Evolutionary conservation across 2,797 vertebrate genomes (phyloP), one percentile per base, ranked within the genome.

Genomic region (Gadopsis bispinosus): DNA sequence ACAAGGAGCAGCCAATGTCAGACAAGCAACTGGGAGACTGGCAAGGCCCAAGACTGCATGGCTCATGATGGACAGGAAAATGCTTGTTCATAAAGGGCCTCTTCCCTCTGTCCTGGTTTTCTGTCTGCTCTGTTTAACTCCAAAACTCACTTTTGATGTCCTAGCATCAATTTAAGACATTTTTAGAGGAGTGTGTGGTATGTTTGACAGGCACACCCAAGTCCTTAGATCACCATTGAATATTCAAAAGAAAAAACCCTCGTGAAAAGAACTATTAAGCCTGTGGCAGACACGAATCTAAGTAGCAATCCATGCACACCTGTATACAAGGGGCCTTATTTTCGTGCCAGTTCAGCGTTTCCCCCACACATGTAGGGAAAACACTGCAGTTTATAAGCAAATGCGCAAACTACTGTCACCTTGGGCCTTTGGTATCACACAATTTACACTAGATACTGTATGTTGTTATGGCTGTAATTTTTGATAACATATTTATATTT

Each of bases 21-120:
- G 26, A 22, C n/a, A 39, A 55, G 22, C 55, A 64, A 73, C 33
- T 26, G 22, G 12, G 19, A 53, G 45, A 22, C 1, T 51, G 29
- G 54, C 39, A 69, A 37, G 11, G 11, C 20, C 17, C 12, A 14
- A 61, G 17, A 60, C 8, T 7, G 17, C 16, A 66, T 11, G 5
- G 43, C 54, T 72, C 29, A 33, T 41, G 70, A 71, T n/a, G 51
- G 59, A 80, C 45, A 63, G 43, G 61, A 63, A 66, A 51, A 69
- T 56, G 37, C 29, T 74, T 7, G 45, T 41, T 48, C 17, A 0
- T 55, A 75, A 70, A 50, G 20, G 14, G 26, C 31, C 35, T 77
- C 17, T 45, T 1, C 35, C 26, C 12, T 60, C 26, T 29, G 31
- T 61, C 37, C 43, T 20, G 22, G 4, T 63, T 75, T 68, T 64